phyloP scores from a whole-genome alignment of 2,113 vertebrate species.

The Tamias sibiricus region DNA sequence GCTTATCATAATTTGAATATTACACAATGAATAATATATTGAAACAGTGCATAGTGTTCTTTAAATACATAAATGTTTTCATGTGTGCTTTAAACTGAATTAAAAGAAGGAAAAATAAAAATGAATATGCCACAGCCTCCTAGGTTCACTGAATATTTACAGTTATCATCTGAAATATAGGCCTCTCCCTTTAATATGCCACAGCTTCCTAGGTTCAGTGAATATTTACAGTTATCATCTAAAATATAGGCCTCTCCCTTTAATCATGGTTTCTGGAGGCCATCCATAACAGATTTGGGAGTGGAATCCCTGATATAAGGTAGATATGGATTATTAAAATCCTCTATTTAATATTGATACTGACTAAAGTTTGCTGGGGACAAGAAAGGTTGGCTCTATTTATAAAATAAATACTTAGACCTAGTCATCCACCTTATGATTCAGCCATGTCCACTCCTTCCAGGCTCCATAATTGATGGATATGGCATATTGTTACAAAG shows the following conservation, averaged over 20 bases:
- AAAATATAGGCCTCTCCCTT: background rate
- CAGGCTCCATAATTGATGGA: background rate
- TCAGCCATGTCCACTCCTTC: background rate
- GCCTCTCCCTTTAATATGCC: background rate
- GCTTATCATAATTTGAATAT: background rate
- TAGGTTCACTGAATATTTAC: background rate
- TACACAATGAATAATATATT: background rate
- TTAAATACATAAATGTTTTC: background rate
- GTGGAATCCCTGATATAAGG: background rate
- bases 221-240: background rate
- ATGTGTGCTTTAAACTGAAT: background rate
- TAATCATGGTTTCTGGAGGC: background rate
- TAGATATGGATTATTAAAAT: background rate
- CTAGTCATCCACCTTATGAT: background rate
- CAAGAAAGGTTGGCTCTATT: background rate
- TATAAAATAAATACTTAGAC: background rate
- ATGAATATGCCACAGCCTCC: background rate
- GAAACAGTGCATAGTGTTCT: background rate
- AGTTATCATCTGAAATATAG: background rate
- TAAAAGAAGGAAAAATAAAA: background rate
- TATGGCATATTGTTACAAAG: background rate
- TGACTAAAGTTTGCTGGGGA: background rate
- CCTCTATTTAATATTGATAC: background rate
- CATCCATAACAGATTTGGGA: background rate
- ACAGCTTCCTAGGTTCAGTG: background rate